Percentiles rank a stretch among this genome's conserved stretches.
Evolutionary conservation across 2,888 invertebrate genomes (phyloP).

Genomic region (Dryobotodes eremita): DNA sequence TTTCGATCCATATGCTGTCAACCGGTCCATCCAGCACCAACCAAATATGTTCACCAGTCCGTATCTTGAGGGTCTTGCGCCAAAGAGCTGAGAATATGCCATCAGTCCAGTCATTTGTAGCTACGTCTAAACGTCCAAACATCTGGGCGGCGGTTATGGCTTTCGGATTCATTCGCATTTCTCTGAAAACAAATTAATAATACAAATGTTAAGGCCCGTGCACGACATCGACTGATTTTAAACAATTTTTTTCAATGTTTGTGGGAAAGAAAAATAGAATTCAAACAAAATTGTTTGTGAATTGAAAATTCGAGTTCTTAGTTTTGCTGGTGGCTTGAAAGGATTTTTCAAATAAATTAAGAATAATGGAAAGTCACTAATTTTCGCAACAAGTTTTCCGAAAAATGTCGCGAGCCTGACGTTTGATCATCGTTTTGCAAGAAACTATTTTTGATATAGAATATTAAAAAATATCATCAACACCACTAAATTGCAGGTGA

Average conservation of each 20-base stretch:
- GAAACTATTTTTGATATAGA: no score
- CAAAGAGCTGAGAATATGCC: slow-evolving; percentile 99
- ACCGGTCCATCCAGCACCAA: slow-evolving; percentile 98
- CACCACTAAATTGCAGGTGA: no score
- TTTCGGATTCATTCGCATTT: slow-evolving; percentile 99
- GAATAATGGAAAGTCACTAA: neutral
- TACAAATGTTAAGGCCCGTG: neutral
- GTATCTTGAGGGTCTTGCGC: slow-evolving; percentile 97
- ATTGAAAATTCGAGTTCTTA: neutral
- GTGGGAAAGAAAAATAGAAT: neutral
- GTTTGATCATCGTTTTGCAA: no score
- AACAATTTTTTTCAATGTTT: neutral
- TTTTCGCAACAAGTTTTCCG: neutral
- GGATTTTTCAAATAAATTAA: neutral
- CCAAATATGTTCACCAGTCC: slow-evolving; percentile 97
- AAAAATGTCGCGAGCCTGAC: no score
- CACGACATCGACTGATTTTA: neutral
- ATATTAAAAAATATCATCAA: no score
- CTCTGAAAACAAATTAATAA: slow-evolving; percentile 87
- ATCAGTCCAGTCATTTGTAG: slow-evolving; percentile 99
- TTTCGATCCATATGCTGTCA: slow-evolving; percentile 99
- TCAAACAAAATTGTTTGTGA: neutral
- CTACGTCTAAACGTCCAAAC: slow-evolving; percentile 99
- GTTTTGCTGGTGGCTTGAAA: neutral
- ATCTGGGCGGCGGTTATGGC: slow-evolving; percentile 99